These are phyloP conservation scores for Rhea pennata DNA, from an alignment of 2,113 vertebrate genomes.

Conservation along the genomic window DNA sequence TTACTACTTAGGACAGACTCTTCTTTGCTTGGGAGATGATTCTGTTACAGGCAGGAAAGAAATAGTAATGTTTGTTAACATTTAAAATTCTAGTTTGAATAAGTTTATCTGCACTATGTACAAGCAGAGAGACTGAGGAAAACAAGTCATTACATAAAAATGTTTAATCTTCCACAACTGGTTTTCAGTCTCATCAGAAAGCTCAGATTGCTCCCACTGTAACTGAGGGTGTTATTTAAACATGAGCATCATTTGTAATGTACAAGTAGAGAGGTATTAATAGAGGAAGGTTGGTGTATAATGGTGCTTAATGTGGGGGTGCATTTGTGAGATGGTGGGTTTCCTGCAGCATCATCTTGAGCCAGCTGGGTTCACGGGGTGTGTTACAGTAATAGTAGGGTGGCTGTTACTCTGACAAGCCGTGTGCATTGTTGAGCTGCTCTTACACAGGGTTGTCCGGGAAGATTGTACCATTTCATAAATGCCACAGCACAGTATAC, in stretches of 20 bases:
- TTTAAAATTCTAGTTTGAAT: not conserved
- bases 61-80: not conserved
- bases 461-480: slow-evolving; percentile 52
- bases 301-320: slow-evolving; percentile 27
- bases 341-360: not conserved
- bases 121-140: not conserved
- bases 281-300: slow-evolving; percentile 35
- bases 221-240: slow-evolving; percentile 51
- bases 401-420: slow-evolving; percentile 25
- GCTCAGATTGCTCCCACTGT: slow-evolving; percentile 41
- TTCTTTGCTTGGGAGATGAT: not conserved
- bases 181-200: slow-evolving; percentile 48
- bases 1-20: not conserved
- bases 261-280: slow-evolving; percentile 33
- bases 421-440: slow-evolving; percentile 22
- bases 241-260: not conserved
- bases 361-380: not conserved
- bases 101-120: not conserved
- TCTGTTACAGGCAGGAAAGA: not conserved
- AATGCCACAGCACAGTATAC: not conserved
- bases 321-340: slow-evolving; percentile 11
- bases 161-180: not conserved
- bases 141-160: not conserved
- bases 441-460: slow-evolving; percentile 38
- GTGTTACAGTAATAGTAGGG: not conserved